Conservation (phyloP, 2,113 vertebrate genomes). For the Oenanthe melanoleuca region DNA sequence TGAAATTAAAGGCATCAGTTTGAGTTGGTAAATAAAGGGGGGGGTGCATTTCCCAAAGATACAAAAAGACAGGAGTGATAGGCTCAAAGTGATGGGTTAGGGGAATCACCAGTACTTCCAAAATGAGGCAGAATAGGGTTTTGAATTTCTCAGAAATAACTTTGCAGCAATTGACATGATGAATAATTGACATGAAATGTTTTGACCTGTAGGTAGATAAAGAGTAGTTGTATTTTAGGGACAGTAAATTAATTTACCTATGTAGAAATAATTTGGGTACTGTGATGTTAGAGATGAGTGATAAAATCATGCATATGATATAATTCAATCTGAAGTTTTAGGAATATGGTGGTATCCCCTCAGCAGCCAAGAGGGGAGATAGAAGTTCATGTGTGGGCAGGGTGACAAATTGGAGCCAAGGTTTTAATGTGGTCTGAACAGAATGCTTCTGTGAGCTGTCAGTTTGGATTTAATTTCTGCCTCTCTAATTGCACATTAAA, state of each 20-base stretch:
- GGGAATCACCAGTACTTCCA: not conserved
- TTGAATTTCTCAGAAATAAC: not conserved
- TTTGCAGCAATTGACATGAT: not conserved
- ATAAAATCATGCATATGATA: not conserved
- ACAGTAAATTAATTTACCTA: not conserved
- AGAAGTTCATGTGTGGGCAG: not conserved
- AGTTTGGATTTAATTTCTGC: not conserved
- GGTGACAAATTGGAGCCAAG: not conserved
- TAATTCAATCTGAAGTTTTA: not conserved
- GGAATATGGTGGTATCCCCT: not conserved
- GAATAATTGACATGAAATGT: not conserved
- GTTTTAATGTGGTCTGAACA: not conserved
- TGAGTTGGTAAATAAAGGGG: not conserved
- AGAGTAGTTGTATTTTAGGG: not conserved
- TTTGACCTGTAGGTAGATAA: not conserved
- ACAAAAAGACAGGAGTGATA: not conserved
- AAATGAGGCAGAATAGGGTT: not conserved
- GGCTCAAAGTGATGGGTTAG: not conserved
- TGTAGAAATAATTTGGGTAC: not conserved
- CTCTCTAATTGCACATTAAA: slow-evolving; percentile 7
- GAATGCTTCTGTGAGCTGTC: not conserved
- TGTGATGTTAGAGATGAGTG: not conserved
- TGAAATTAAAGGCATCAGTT: not conserved
- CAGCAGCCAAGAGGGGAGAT: not conserved
- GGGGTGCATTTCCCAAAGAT: not conserved